These are phyloP conservation scores for Pteropus rufus DNA, from an alignment of 2,797 vertebrate genomes.

Conservation along the genomic window DNA sequence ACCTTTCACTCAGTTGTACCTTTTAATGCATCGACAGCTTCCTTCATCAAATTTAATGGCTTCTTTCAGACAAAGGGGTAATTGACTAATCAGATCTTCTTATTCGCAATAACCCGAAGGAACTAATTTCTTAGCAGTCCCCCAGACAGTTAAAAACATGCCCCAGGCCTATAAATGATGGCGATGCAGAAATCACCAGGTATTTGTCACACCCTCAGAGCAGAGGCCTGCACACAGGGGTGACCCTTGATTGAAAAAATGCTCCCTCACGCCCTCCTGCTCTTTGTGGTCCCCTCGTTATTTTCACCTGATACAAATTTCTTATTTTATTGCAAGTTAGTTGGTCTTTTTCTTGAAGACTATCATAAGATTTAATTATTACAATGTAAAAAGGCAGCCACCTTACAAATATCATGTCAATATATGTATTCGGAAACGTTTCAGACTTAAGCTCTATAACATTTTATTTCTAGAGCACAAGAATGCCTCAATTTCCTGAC, in stretches of 20 bases:
- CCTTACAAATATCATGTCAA: not conserved
- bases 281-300: not conserved
- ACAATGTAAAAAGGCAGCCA: not conserved
- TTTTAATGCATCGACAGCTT: conserved; percentile 76
- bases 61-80: conserved; percentile 71
- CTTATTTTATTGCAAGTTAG: not conserved
- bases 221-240: not conserved
- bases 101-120: conserved; percentile 65
- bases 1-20: conserved; percentile 67
- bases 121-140: conserved; percentile 50
- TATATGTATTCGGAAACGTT: not conserved
- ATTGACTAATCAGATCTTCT: conserved; percentile 66
- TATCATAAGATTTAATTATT: not conserved
- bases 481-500: not conserved
- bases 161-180: not conserved
- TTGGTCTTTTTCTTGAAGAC: not conserved
- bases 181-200: not conserved
- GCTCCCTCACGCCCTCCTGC: not conserved
- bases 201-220: not conserved
- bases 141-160: conserved; percentile 25
- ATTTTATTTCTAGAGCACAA: not conserved
- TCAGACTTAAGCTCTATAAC: not conserved
- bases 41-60: conserved; percentile 76
- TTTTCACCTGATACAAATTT: not conserved
- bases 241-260: not conserved